Conservation (phyloP, 2,113 vertebrate species). For the cat (Felis catus) region DNA sequence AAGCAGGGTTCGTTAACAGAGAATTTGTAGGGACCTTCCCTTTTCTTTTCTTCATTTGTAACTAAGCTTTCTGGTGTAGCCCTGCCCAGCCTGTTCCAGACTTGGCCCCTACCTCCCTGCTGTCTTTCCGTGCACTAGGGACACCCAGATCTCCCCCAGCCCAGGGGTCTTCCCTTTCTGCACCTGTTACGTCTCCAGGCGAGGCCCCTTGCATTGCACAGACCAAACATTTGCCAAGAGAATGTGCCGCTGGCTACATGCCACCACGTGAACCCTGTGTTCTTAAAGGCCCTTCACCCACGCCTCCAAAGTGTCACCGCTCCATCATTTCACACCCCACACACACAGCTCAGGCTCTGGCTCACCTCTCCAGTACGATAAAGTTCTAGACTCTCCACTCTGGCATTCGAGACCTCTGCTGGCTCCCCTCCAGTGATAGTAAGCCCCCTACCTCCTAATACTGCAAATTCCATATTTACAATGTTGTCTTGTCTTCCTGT, state of each 20-base stretch:
- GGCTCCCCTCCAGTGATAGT: background rate
- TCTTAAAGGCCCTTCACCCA: background rate
- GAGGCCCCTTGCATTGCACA: background rate
- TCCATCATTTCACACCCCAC: background rate
- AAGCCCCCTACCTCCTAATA: background rate
- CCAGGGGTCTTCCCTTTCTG: background rate
- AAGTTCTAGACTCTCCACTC: background rate
- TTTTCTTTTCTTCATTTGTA: background rate
- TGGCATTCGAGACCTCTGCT: background rate
- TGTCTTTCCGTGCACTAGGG: background rate
- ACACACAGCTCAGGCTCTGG: background rate
- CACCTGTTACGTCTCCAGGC: background rate
- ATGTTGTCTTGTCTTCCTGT: background rate
- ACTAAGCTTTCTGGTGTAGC: background rate
- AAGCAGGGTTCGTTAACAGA: background rate
- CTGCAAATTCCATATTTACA: background rate
- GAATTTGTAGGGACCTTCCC: background rate
- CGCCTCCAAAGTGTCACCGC: background rate
- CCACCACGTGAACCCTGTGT: background rate
- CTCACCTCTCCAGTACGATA: background rate
- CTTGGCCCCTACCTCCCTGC: background rate
- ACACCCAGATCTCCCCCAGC: background rate
- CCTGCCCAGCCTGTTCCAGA: background rate
- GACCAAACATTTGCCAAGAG: background rate
- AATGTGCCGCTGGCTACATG: background rate